Base-by-base conservation (phyloP, 2,797 vertebrate species). In the Semotilus atromaculatus region DNA sequence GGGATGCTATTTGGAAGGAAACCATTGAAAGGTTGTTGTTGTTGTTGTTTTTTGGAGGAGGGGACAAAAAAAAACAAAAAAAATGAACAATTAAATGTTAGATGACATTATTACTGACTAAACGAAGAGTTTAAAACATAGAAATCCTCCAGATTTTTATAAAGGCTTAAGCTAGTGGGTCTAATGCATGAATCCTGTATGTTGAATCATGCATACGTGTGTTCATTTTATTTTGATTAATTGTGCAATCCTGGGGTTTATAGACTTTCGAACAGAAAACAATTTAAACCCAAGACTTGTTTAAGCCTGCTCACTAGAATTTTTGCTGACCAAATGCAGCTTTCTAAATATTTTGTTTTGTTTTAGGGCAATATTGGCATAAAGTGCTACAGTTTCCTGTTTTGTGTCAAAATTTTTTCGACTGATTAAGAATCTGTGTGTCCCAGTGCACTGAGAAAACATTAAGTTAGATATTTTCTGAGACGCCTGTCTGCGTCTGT, bases 401-500 rank as follows among this genome's bases (percentile, higher is more conserved):
- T 64, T 45, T 31, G 38, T 21, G n/a, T 45, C 58, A 13, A 78
- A n/a, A 45, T 45, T 64, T 45, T 31, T 78, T 29, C 38, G 31
- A 26, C 58, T 78, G 38, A 62, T 78, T 64, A 78, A 64, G 38
- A 78, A 45, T 43, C 38, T 4, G 58, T 43, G 55, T 7, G 34
- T 76, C 58, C 58, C 26, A 3, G n/a, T 64, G 26, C 55, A 78
- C 55, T 45, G 29, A 18, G 76, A 29, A 77, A 80, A 80, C 62
- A 80, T 48, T 80, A 31, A 62, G 58, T 79, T 51, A 64, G 36
- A 40, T 66, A 10, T 34, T 21, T 64, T 23, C 18, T 1, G 8
- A 21, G 76, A n/a, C n/a, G 14, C 31, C 88, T 89, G 85, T 90
- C 86, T 89, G 86, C 89, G 83, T 88, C 90, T 90, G 90, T 89